Percentiles rank a stretch among this genome's conserved stretches.
phyloP scores from a whole-genome alignment of 2,113 vertebrate species.

The Sorex fumeus region DNA sequence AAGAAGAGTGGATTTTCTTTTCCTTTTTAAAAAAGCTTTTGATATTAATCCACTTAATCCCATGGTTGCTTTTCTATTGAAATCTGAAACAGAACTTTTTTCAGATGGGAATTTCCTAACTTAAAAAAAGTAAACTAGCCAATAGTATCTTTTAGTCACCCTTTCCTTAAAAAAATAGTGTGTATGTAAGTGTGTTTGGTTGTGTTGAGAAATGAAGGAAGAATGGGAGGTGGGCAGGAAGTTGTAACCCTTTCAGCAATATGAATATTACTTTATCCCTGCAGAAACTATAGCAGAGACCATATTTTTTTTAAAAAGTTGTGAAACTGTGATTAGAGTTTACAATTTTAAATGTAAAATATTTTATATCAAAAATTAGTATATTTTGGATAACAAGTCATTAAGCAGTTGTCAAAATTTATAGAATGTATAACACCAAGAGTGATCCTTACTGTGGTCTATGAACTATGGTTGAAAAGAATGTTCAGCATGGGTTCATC shows the following conservation, averaged over 20 bases:
- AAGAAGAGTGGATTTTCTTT: slow-evolving; percentile 79
- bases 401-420: slow-evolving; percentile 8
- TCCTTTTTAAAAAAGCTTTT: slow-evolving; percentile 79
- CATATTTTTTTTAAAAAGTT: too few relatives aligned
- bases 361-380: neutral
- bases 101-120: slow-evolving; percentile 76
- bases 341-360: neutral
- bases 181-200: neutral
- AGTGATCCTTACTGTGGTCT: neutral
- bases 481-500: neutral
- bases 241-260: slow-evolving; percentile 10
- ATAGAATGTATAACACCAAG: neutral
- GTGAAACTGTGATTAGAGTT: neutral
- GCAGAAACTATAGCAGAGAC: neutral
- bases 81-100: slow-evolving; percentile 73
- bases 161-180: slow-evolving; percentile 35
- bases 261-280: slow-evolving; percentile 56
- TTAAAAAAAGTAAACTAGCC: slow-evolving; percentile 72
- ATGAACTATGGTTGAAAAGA: neutral
- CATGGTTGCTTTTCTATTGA: slow-evolving; percentile 71
- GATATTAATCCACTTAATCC: slow-evolving; percentile 78
- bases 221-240: neutral
- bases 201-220: too few relatives aligned
- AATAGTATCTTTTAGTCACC: slow-evolving; percentile 42
- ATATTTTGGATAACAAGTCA: neutral